Conservation (phyloP, 2,888 invertebrate genomes). For the Platycheirus albimanus region DNA sequence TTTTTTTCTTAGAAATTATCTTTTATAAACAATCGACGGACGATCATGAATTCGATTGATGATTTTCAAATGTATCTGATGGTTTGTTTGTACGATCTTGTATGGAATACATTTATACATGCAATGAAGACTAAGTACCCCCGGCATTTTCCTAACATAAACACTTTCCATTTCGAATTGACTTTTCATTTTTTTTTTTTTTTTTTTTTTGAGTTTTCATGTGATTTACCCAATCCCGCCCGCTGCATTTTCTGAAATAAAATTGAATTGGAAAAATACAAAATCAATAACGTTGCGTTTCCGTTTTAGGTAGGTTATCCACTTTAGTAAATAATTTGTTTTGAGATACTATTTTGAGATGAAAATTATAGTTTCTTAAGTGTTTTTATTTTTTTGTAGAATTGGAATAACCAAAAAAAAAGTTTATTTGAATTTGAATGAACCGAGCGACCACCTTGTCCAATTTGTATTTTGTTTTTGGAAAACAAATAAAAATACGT, state of each 20-base stretch:
- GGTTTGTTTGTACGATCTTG: slow-evolving; percentile 63
- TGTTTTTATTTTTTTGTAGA: too few species aligned
- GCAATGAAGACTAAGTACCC: slow-evolving; percentile 28
- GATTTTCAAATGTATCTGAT: slow-evolving; percentile 54
- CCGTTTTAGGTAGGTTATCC: not conserved
- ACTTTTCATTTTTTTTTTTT: slow-evolving; percentile 28
- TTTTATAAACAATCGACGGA: slow-evolving; percentile 55
- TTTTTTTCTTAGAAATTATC: slow-evolving; percentile 39
- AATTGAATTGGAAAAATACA: not conserved
- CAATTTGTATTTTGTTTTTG: slow-evolving; percentile 6
- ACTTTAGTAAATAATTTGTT: too few species aligned
- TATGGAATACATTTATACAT: slow-evolving; percentile 21
- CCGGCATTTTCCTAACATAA: slow-evolving; percentile 55
- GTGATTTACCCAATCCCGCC: slow-evolving; percentile 21
- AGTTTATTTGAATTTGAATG: too few species aligned
- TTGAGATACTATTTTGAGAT: too few species aligned
- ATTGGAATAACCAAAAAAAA: too few species aligned
- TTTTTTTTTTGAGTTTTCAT: slow-evolving; percentile 1
- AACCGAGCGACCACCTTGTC: slow-evolving; percentile 58
- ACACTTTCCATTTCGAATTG: slow-evolving; percentile 67
- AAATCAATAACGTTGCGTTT: slow-evolving; percentile 1
- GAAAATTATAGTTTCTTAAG: too few species aligned
- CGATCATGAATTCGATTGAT: slow-evolving; percentile 67
- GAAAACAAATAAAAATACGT: slow-evolving; percentile 30
- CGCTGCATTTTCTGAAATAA: not conserved